Evolutionary conservation across 2,797 vertebrate species (phyloP).

Genomic region (Crypturellus tataupa): DNA sequence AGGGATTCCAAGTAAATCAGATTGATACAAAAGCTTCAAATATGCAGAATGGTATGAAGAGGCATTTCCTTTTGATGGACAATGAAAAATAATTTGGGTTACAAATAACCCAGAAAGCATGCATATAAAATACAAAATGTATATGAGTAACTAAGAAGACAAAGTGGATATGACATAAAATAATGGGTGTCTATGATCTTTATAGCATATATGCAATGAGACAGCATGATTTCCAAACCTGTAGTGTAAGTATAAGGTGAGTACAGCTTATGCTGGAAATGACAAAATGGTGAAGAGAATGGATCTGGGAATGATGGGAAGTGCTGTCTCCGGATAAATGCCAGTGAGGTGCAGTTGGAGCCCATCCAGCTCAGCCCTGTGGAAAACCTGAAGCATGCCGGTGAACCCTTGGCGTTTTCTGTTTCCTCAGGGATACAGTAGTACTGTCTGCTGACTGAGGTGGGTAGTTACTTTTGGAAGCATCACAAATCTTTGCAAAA

Average conservation of each 20-base stretch:
- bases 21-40: neutral
- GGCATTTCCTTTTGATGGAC: neutral
- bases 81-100: neutral
- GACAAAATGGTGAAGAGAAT: neutral
- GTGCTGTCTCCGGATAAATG: neutral
- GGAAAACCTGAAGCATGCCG: neutral
- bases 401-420: neutral
- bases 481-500: neutral
- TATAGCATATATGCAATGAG: neutral
- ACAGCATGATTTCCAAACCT: neutral
- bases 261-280: neutral
- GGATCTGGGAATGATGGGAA: neutral
- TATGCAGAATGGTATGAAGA: accelerated
- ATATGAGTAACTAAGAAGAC: neutral
- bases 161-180: neutral
- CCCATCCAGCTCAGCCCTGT: neutral
- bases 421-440: neutral
- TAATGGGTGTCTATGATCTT: neutral
- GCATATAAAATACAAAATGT: neutral
- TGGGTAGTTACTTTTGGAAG: neutral
- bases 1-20: neutral
- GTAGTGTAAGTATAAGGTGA: neutral
- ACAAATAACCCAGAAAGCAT: neutral
- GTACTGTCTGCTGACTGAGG: neutral
- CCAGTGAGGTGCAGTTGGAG: neutral